phyloP scores from a whole-genome alignment of 92 coral and sea anemone species.

The Porites evermanni region DNA sequence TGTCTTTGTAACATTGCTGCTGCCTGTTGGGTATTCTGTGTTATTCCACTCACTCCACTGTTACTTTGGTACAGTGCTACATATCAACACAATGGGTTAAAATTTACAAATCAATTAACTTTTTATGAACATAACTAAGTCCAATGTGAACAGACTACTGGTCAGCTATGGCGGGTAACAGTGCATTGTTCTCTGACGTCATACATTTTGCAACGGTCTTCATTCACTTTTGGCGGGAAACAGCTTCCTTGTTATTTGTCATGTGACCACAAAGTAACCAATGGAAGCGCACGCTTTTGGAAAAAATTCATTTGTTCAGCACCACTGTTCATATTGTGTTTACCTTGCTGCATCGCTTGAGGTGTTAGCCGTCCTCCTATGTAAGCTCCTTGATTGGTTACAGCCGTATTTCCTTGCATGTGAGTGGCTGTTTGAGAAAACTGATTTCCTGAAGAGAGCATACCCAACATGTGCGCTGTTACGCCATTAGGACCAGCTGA shows the following conservation, averaged over 20 bases:
- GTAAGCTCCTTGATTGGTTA: constrained; percentile 49
- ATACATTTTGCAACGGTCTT: too few relatives aligned
- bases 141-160: too few relatives aligned
- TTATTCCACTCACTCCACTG: constrained; percentile 45
- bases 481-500: constrained; percentile 55
- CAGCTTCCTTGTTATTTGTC: too few relatives aligned
- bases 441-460: constrained; percentile 54
- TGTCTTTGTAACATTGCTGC: constrained; percentile 73
- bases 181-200: too few relatives aligned
- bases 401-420: constrained; percentile 32
- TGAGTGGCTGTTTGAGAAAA: constrained; percentile 24
- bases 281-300: too few relatives aligned
- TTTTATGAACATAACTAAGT: too few relatives aligned
- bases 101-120: not conserved
- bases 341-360: constrained; percentile 90
- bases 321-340: not conserved
- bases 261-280: too few relatives aligned
- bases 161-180: too few relatives aligned
- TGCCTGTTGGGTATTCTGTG: constrained; percentile 49
- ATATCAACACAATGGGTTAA: not conserved
- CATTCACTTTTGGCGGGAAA: too few relatives aligned
- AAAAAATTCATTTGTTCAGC: too few relatives aligned
- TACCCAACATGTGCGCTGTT: constrained; percentile 64
- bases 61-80: constrained; percentile 63
- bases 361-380: constrained; percentile 83